These are phyloP conservation scores for Platysteira castanea DNA, from an alignment of 2,113 vertebrate species.

Conservation along the genomic window DNA sequence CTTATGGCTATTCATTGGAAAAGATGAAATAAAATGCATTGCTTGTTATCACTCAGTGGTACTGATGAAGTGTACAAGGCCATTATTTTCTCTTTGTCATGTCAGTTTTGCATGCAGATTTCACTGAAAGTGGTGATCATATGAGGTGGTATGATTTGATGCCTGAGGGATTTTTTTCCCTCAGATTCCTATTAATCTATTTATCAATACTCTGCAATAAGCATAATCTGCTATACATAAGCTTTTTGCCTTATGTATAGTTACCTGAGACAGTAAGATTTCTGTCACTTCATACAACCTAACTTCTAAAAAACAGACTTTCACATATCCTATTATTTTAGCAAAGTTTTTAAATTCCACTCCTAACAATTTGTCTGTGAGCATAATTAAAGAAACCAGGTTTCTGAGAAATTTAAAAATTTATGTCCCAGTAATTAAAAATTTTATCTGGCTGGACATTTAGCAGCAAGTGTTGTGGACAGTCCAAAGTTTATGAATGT, in stretches of 20 bases:
- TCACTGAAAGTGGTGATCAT: background rate
- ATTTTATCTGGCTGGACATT: background rate
- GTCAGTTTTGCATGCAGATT: background rate
- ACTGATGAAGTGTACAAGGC: background rate
- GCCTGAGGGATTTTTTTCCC: background rate
- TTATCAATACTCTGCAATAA: background rate
- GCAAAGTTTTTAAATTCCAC: background rate
- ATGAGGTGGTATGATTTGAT: background rate
- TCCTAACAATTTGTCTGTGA: background rate
- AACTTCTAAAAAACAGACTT: background rate
- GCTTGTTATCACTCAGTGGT: background rate
- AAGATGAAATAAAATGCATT: background rate
- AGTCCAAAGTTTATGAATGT: background rate
- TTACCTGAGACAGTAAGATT: background rate
- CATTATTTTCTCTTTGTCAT: background rate
- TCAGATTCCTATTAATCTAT: background rate
- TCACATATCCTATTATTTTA: background rate
- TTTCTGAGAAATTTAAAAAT: background rate
- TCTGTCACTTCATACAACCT: background rate
- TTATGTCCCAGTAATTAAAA: background rate
- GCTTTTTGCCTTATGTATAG: background rate
- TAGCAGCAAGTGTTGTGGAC: background rate
- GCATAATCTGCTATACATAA: background rate
- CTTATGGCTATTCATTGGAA: background rate
- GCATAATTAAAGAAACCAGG: background rate